Evolutionary conservation across 37 sponge, comb jelly and placozoan species (phyloP).

Genomic region (Aphrocallistes beatrix): DNA sequence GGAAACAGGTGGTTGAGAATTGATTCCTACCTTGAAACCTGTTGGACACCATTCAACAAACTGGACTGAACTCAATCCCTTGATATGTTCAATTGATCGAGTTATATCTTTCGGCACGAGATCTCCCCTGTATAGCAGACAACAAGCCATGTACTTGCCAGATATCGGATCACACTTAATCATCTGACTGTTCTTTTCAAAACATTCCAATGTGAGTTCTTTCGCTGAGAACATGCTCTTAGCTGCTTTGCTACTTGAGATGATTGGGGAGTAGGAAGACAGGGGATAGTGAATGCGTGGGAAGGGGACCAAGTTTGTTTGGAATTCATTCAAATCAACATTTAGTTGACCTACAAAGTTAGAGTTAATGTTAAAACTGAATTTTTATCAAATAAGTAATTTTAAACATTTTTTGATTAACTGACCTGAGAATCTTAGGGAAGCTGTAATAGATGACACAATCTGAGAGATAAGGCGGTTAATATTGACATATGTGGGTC

Average conservation of each 20-base stretch:
- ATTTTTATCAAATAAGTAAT: not conserved
- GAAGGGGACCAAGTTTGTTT: constrained; percentile 1
- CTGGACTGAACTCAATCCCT: constrained; percentile 3
- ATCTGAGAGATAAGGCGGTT: constrained; percentile 33
- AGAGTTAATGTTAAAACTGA: not conserved
- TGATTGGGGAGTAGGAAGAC: not conserved
- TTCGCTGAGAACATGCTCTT: constrained; percentile 16
- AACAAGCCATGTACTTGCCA: constrained; percentile 8
- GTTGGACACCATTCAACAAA: constrained; percentile 17
- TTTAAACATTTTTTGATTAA: too few species aligned
- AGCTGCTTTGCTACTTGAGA: not conserved
- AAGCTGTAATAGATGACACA: constrained; percentile 40
- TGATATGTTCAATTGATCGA: not conserved
- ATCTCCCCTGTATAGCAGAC: not conserved
- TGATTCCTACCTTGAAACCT: constrained; percentile 9
- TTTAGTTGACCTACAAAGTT: not conserved
- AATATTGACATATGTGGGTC: constrained; percentile 31
- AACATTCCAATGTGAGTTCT: not conserved
- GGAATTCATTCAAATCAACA: constrained; percentile 10
- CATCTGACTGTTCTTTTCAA: constrained; percentile 8
- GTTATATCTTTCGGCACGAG: constrained; percentile 4
- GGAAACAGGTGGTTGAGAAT: not conserved
- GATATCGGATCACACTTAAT: not conserved
- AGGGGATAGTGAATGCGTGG: not conserved
- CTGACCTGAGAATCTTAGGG: constrained; percentile 28